phyloP scores from a whole-genome alignment of 2,113 vertebrate genomes.

The Corapipo altera region DNA sequence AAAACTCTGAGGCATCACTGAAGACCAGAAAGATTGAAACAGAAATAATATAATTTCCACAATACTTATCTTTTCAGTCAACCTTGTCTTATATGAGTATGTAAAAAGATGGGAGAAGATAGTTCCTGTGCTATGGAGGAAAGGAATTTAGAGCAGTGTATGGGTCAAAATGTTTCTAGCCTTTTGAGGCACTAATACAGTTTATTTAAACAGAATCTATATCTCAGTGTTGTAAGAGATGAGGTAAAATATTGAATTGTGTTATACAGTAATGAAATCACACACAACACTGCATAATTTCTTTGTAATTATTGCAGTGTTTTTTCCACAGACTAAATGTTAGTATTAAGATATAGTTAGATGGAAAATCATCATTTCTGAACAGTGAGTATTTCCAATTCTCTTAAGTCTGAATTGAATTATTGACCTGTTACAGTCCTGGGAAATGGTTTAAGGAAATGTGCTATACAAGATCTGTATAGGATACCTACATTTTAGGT shows the following conservation, averaged over 20 bases:
- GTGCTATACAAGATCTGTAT: background rate
- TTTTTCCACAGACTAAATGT: background rate
- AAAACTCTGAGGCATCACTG: background rate
- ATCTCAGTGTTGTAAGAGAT: background rate
- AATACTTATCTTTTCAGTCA: background rate
- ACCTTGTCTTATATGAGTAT: background rate
- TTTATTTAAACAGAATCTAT: background rate
- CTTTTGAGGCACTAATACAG: background rate
- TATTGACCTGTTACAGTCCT: background rate
- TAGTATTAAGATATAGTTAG: background rate
- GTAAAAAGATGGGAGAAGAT: background rate
- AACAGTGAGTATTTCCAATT: background rate
- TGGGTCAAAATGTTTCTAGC: background rate
- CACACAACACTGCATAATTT: background rate
- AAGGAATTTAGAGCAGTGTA: background rate
- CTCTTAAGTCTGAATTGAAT: background rate
- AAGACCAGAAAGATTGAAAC: background rate
- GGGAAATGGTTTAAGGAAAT: background rate
- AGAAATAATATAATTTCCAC: background rate
- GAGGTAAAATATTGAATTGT: background rate
- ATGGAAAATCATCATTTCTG: background rate
- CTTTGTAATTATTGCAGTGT: background rate
- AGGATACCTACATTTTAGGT: background rate
- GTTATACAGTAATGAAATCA: background rate
- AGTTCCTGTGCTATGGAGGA: background rate